These are phyloP conservation scores for Tachyglossus aculeatus DNA, from an alignment of 2,797 vertebrate species.

Conservation along the genomic window DNA sequence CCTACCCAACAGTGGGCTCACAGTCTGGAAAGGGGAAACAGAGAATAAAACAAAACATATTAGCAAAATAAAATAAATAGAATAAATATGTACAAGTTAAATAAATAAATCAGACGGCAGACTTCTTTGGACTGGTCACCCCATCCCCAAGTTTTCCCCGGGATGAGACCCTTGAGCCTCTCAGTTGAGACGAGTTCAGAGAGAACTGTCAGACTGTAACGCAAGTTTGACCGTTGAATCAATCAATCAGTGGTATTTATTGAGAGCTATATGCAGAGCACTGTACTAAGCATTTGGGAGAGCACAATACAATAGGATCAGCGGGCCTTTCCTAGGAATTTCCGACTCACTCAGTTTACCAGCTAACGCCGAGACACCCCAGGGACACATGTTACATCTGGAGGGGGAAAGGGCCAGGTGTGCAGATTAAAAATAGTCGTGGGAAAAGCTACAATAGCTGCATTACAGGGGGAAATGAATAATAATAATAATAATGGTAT, in stretches of 20 bases:
- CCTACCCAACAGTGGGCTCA: too few relatives aligned
- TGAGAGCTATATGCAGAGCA: too few relatives aligned
- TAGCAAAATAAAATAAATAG: too few relatives aligned
- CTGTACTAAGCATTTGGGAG: too few relatives aligned
- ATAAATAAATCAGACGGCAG: conserved; percentile 31
- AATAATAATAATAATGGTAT: too few relatives aligned
- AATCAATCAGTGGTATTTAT: too few relatives aligned
- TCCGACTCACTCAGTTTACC: conserved; percentile 20
- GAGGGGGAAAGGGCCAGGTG: conserved; percentile 36
- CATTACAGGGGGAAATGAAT: conserved; percentile 40
- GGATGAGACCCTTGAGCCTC: not conserved
- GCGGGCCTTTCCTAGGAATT: conserved; percentile 36
- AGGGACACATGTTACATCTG: conserved; percentile 9
- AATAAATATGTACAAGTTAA: too few relatives aligned
- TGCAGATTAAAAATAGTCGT: conserved; percentile 20
- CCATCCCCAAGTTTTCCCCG: not conserved
- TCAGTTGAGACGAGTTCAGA: not conserved
- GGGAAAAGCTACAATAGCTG: conserved; percentile 22
- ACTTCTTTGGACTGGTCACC: not conserved
- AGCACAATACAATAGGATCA: too few relatives aligned
- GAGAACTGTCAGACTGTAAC: not conserved
- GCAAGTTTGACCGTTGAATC: not conserved
- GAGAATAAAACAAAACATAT: too few relatives aligned
- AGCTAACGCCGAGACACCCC: conserved; percentile 32
- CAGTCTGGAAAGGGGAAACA: too few relatives aligned